These are phyloP conservation scores for Dendroctonus valens DNA, from an alignment of 1,140 invertebrate species.

Conservation along the genomic window DNA sequence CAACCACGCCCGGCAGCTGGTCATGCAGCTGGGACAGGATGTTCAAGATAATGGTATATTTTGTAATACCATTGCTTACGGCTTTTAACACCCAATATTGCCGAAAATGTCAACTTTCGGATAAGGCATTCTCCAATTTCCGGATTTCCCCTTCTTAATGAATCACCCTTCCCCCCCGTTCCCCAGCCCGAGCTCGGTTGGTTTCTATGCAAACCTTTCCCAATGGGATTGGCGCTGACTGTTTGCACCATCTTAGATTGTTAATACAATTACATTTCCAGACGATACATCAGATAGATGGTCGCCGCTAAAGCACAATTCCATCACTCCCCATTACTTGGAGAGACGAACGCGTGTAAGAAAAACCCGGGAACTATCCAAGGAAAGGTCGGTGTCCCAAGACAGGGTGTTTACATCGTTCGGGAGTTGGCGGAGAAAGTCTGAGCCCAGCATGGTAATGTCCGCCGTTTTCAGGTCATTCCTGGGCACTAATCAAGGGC, in stretches of 20 bases:
- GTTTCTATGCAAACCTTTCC: too few species aligned
- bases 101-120: too few species aligned
- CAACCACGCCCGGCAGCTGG: slow-evolving; percentile 85
- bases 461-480: neutral
- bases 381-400: slow-evolving; percentile 44
- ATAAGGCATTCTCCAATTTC: too few species aligned
- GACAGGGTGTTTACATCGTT: slow-evolving; percentile 54
- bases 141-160: too few species aligned
- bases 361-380: slow-evolving; percentile 43
- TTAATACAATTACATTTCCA: slow-evolving; percentile 20
- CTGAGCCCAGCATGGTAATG: slow-evolving; percentile 61
- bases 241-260: too few species aligned
- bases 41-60: slow-evolving; percentile 42
- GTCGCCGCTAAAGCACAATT: slow-evolving; percentile 67
- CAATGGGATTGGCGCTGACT: too few species aligned
- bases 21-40: slow-evolving; percentile 88
- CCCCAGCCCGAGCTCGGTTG: too few species aligned
- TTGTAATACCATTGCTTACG: too few species aligned
- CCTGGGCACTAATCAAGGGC: neutral
- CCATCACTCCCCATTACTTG: slow-evolving; percentile 82
- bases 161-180: too few species aligned
- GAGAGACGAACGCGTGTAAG: slow-evolving; percentile 63
- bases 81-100: too few species aligned
- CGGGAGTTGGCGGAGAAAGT: slow-evolving; percentile 67
- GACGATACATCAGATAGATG: slow-evolving; percentile 46